Evolutionary conservation across 2,113 vertebrate species (phyloP).

Genomic region (Panurus biarmicus): DNA sequence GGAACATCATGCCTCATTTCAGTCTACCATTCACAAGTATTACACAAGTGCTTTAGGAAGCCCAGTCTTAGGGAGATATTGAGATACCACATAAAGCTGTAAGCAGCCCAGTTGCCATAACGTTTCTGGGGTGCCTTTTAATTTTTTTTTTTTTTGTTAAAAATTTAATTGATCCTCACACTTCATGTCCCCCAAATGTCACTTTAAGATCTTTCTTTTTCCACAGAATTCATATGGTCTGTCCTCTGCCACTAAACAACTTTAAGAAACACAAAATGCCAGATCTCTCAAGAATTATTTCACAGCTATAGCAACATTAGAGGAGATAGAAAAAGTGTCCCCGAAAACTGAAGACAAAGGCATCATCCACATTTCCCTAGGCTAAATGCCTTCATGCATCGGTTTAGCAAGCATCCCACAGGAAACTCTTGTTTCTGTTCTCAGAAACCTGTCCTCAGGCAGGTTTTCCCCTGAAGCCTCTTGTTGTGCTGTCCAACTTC

Average conservation of each 20-base stretch:
- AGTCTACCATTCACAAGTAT: background rate
- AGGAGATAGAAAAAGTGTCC: background rate
- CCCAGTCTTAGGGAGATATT: background rate
- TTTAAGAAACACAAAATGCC: background rate
- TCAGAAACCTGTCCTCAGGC: background rate
- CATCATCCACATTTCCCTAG: background rate
- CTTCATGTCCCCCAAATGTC: background rate
- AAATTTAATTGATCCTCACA: background rate
- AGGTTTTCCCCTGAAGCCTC: background rate
- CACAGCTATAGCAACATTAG: background rate
- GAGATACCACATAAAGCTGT: background rate
- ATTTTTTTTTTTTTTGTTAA: background rate
- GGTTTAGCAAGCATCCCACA: background rate
- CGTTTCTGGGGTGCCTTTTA: background rate
- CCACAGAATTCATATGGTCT: background rate
- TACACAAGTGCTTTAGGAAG: background rate
- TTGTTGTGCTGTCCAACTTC: background rate
- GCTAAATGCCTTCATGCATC: background rate
- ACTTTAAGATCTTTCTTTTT: background rate
- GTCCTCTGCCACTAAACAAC: background rate
- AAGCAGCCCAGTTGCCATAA: background rate
- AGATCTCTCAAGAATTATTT: background rate
- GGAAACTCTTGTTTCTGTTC: background rate
- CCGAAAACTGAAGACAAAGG: background rate
- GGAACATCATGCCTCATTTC: background rate